phyloP scores from a whole-genome alignment of 2,797 vertebrate species.

The Gymnothorax reevesii region DNA sequence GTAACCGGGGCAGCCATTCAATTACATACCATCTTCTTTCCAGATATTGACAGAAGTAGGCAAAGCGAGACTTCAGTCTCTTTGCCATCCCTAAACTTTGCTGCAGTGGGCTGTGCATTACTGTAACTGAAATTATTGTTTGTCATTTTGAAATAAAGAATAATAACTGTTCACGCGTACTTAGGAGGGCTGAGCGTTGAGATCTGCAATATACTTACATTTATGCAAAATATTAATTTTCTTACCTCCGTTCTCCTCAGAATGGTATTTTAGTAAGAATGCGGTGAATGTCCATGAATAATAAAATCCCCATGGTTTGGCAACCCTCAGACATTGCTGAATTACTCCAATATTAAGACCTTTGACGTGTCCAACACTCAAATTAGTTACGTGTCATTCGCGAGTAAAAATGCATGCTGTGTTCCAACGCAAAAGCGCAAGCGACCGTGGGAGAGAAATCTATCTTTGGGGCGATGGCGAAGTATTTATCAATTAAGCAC shows the following conservation, averaged over 20 bases:
- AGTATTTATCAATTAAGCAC: constrained; percentile 55
- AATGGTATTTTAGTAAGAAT: constrained; percentile 59
- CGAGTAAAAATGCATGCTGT: constrained; percentile 41
- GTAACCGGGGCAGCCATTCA: constrained; percentile 52
- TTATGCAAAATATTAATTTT: constrained; percentile 29
- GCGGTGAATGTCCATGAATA: constrained; percentile 40
- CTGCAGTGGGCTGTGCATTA: not conserved
- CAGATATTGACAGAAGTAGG: constrained; percentile 51
- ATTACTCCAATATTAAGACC: constrained; percentile 55
- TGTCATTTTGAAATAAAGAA: not conserved
- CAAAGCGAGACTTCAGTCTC: constrained; percentile 49
- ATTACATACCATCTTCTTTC: constrained; percentile 47
- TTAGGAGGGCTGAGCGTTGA: not conserved
- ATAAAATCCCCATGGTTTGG: constrained; percentile 56
- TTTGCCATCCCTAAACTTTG: constrained; percentile 34
- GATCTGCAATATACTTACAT: constrained; percentile 12
- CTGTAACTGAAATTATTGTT: constrained; percentile 12
- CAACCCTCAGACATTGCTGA: constrained; percentile 2
- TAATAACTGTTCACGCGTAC: not conserved
- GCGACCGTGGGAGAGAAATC: constrained; percentile 14
- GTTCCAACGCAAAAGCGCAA: constrained; percentile 17
- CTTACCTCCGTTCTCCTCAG: constrained; percentile 36
- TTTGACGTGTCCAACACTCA: constrained; percentile 51
- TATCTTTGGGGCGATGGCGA: constrained; percentile 21
- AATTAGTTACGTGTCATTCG: constrained; percentile 46